Base-by-base conservation (phyloP, 1,140 invertebrate species). In the Euura lappo region DNA sequence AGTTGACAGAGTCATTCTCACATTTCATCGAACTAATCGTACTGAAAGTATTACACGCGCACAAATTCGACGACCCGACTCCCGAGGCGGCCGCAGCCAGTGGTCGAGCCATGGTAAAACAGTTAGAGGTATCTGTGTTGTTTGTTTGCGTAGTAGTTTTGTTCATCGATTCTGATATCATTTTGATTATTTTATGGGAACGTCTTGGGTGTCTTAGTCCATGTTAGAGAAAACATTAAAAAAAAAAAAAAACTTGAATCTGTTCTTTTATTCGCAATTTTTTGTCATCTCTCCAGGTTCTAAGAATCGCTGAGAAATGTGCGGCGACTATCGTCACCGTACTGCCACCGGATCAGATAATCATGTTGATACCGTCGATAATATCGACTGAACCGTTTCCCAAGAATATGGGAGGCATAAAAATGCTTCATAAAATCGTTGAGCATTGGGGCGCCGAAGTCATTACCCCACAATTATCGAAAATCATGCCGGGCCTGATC, bases 21-120 rank as follows among this genome's bases (percentile, higher is more conserved):
- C 92, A 93, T 79, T 98, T 95, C 85, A 92, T 95, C 42, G 97
- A 98, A 87, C 89, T 98, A 6, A 93, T 97, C 28, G 92, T 97
- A 69, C 85, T 98, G 42, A 94, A 94, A 85, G 93, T 98, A 13
- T 91, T 98, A 72, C 92, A 96, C 80, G 93, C 94, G 74, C 95
- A 97, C 85, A 93, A 92, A 74, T 81, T 81, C 47, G 83, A 87
- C 70, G 86, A 87, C 60, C 83, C 69, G 43, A 74, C 71, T 71
- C 43, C 71, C 79, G 60, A 44, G 81, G 75, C 70, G 68, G 74
- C 8, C 76, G 79, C 51, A 10, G 81, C 81, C n/a, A 82, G 81
- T 75, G 80, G 76, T 7, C 83, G 81, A 80, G 76, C 83, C 45
- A 95, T 86, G 81, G 87, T 83, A 79, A 84, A 81, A 79, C 80